phyloP scores from a whole-genome alignment of 2,113 vertebrate species.

The Brevimyrus niger region DNA sequence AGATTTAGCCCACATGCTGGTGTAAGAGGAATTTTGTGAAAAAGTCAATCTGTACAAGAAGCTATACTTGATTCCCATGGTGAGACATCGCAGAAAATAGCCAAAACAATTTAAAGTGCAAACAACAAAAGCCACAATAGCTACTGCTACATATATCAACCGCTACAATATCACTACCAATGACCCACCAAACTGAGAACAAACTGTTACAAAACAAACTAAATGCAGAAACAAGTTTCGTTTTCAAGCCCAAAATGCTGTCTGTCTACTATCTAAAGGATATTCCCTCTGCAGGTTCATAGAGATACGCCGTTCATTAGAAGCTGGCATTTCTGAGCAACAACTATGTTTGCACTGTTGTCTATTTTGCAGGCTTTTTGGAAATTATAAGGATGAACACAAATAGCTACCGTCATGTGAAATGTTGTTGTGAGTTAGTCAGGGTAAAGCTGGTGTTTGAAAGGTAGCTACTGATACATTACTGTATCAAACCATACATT shows the following conservation, averaged over 20 bases:
- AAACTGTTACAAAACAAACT: not conserved
- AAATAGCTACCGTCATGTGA: not conserved
- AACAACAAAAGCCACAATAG: conserved; percentile 57
- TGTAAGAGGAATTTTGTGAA: not conserved
- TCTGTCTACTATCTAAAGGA: not conserved
- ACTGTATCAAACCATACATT: not conserved
- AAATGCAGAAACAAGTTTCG: not conserved
- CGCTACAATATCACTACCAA: conserved; percentile 18
- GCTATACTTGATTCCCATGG: not conserved
- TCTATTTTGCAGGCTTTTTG: not conserved
- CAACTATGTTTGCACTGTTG: not conserved
- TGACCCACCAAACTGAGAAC: not conserved
- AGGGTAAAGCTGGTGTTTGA: not conserved
- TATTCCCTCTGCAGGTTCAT: not conserved
- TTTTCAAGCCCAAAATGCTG: not conserved
- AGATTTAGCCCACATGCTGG: not conserved
- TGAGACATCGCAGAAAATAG: too few relatives aligned
- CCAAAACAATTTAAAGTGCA: conserved; percentile 34
- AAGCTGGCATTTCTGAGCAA: not conserved
- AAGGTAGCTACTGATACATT: not conserved
- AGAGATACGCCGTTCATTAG: not conserved
- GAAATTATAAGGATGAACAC: not conserved
- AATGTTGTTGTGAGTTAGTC: not conserved
- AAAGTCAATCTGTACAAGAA: not conserved
- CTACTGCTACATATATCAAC: conserved; percentile 48